Evolutionary conservation across 1,140 invertebrate species (phyloP).

Genomic region (Cherax destructor): DNA sequence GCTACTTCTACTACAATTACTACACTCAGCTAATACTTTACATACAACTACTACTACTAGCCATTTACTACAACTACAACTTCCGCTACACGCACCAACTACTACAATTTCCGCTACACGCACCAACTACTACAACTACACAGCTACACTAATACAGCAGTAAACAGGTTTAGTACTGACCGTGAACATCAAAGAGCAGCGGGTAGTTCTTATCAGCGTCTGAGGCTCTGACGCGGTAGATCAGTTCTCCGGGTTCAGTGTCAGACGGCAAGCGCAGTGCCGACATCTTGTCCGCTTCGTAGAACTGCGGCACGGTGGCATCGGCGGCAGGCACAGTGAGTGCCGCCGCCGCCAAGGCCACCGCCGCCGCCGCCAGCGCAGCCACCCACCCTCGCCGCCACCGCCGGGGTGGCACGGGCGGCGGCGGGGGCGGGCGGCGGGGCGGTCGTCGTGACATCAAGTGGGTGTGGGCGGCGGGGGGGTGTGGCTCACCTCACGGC

Average conservation of each 20-base stretch:
- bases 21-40: too few species aligned
- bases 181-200: conserved; percentile 85
- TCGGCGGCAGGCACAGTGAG: not conserved
- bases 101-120: not conserved
- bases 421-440: conserved; percentile 26
- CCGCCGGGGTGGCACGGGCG: not conserved
- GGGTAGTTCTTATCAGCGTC: conserved; percentile 92
- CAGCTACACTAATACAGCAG: not conserved
- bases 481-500: not conserved
- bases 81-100: not conserved
- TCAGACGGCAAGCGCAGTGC: conserved; percentile 81
- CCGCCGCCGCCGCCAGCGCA: not conserved
- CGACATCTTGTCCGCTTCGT: conserved; percentile 1
- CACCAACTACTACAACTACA: not conserved
- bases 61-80: not conserved
- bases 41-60: not conserved
- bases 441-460: conserved; percentile 19
- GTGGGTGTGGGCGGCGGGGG: not conserved
- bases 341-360: not conserved
- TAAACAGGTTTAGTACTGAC: conserved; percentile 75
- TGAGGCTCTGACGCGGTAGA: conserved; percentile 89
- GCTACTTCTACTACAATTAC: too few species aligned
- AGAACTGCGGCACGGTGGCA: conserved; percentile 18
- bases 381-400: conserved; percentile 28
- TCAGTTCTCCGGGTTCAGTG: conserved; percentile 87